Evolutionary conservation across 2,888 invertebrate species (phyloP).

Genomic region (Oligia strigilis): DNA sequence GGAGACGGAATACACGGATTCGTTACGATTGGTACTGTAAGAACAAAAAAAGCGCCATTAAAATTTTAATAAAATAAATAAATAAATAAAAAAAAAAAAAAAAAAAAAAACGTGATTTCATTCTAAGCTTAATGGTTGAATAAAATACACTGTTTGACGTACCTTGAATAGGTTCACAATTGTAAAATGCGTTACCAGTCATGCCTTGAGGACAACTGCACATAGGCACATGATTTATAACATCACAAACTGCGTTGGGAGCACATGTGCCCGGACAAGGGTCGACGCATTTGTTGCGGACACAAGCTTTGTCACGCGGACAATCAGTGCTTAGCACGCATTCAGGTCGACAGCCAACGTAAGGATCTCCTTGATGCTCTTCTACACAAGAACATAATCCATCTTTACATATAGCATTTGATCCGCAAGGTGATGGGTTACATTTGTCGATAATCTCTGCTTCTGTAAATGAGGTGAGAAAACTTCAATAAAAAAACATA

Average conservation of each 20-base stretch:
- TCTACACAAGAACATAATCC: constrained; percentile 91
- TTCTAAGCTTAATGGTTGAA: background rate
- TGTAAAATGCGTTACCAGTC: constrained; percentile 93
- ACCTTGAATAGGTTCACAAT: constrained; percentile 91
- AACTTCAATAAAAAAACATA: constrained; percentile 1
- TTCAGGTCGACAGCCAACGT: constrained; percentile 93
- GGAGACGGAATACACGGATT: constrained; percentile 94
- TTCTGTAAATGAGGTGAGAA: constrained; percentile 69
- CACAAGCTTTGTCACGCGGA: constrained; percentile 91
- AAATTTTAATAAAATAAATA: background rate
- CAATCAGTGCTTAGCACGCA: constrained; percentile 93
- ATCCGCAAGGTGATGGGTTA: constrained; percentile 92
- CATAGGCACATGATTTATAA: constrained; percentile 93
- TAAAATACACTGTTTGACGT: constrained; percentile 32
- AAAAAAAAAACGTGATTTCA: too few relatives aligned
- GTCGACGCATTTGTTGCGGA: constrained; percentile 92
- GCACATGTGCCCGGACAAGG: constrained; percentile 94
- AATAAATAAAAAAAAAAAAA: too few relatives aligned
- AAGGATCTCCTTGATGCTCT: constrained; percentile 93
- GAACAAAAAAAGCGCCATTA: constrained; percentile 33
- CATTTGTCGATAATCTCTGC: constrained; percentile 84
- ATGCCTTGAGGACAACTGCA: constrained; percentile 93
- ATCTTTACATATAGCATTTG: constrained; percentile 90
- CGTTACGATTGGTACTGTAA: constrained; percentile 81
- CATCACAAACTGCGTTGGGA: constrained; percentile 92